Conservation (phyloP, 2,888 invertebrate genomes). For the Falcaria lacertinaria region DNA sequence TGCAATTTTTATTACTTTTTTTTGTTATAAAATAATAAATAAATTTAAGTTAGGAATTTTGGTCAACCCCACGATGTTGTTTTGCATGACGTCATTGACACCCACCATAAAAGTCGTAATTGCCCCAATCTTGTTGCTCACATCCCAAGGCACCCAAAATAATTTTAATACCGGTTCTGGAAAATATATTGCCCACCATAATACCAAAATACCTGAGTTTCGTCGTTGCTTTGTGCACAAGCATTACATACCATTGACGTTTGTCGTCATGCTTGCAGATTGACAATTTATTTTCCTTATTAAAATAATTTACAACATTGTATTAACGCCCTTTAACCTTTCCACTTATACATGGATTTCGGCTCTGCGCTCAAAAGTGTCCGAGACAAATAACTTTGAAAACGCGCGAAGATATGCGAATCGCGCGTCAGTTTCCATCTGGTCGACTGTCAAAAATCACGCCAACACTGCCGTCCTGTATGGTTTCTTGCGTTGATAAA, state of each 20-base stretch:
- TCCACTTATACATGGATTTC: no score
- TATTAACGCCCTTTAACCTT: slow-evolving; percentile 12
- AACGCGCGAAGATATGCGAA: no score
- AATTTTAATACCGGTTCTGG: not conserved
- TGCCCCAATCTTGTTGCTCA: not conserved
- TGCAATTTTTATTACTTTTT: no score
- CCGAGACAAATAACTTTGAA: no score
- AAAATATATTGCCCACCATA: not conserved
- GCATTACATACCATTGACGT: not conserved
- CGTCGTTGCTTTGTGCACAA: not conserved
- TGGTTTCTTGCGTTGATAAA: no score
- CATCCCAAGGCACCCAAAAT: not conserved
- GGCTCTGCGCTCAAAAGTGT: no score
- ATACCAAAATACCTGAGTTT: not conserved
- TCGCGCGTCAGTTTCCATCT: no score
- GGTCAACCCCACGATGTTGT: not conserved
- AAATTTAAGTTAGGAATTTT: not conserved
- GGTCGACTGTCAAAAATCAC: no score
- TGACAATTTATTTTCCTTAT: slow-evolving; percentile 4
- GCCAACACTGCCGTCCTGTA: no score
- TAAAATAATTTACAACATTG: slow-evolving; percentile 30
- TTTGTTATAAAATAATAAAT: no score
- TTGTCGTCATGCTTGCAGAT: slow-evolving; percentile 10
- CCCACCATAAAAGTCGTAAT: not conserved
- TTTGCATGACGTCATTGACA: not conserved